Evolutionary conservation across 2,888 invertebrate species (phyloP).

Genomic region (Yponomeuta plumbellus): DNA sequence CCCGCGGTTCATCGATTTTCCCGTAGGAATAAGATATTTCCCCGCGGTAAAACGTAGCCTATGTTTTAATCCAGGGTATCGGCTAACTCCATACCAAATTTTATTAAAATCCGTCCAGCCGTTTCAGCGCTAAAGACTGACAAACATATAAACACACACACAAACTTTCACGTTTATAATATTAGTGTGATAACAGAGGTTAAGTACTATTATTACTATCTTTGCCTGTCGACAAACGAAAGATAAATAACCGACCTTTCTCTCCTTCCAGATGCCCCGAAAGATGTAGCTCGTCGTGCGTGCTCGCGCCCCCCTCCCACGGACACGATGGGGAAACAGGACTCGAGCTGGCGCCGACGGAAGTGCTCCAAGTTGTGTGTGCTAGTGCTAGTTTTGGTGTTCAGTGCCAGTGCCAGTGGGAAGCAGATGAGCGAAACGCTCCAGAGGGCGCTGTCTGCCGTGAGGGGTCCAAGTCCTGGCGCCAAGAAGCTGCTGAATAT

Average conservation of each 20-base stretch:
- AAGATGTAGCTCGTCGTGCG: background rate
- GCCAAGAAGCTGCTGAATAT: slow-evolving; percentile 73
- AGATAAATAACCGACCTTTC: background rate
- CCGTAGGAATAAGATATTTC: too few species aligned
- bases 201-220: too few species aligned
- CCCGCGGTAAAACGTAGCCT: too few species aligned
- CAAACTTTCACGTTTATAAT: too few species aligned
- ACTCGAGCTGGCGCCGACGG: slow-evolving; percentile 43
- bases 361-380: slow-evolving; percentile 32
- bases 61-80: too few species aligned
- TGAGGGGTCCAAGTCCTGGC: slow-evolving; percentile 69
- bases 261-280: background rate
- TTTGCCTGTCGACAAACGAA: too few species aligned
- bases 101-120: too few species aligned
- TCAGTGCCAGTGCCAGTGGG: slow-evolving; percentile 39
- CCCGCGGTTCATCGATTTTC: too few species aligned
- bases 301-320: background rate
- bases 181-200: too few species aligned
- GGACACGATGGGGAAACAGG: slow-evolving; percentile 42
- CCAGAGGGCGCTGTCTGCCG: slow-evolving; percentile 71
- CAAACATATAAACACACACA: too few species aligned
- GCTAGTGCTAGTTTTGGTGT: slow-evolving; percentile 44
- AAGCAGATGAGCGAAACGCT: slow-evolving; percentile 74
- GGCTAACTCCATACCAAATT: too few species aligned
- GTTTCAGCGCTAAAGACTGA: too few species aligned